Conservation (phyloP, 2,888 invertebrate genomes). For the Odontothrips loti region DNA sequence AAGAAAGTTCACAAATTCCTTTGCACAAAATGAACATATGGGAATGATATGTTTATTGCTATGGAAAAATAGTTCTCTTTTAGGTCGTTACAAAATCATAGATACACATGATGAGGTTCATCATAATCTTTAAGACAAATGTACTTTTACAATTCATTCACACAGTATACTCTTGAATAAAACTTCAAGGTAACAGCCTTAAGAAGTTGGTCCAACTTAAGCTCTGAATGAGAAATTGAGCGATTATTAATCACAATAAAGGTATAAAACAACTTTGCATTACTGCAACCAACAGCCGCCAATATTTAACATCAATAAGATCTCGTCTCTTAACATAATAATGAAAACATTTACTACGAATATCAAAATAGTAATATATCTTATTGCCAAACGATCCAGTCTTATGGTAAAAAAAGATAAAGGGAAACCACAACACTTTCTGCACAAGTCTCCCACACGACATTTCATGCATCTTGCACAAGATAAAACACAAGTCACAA, state of each 20-base stretch:
- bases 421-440: background rate
- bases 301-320: conserved; percentile 27
- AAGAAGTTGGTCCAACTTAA: background rate
- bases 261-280: conserved; percentile 13
- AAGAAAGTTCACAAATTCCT: background rate
- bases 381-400: conserved; percentile 18
- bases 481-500: background rate
- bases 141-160: background rate
- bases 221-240: conserved; percentile 10
- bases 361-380: conserved; percentile 18
- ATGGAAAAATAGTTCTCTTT: background rate
- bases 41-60: background rate
- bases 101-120: background rate
- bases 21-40: conserved; percentile 6
- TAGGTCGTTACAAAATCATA: background rate
- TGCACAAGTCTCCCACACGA: conserved; percentile 4
- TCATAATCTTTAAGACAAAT: background rate
- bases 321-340: conserved; percentile 8
- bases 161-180: background rate
- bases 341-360: conserved; percentile 23
- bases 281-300: conserved; percentile 14
- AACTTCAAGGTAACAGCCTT: background rate
- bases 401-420: background rate
- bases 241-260: conserved; percentile 5
- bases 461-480: conserved; percentile 5